Conservation (phyloP, 2,888 invertebrate genomes). For the Megastigmus dorsalis region DNA sequence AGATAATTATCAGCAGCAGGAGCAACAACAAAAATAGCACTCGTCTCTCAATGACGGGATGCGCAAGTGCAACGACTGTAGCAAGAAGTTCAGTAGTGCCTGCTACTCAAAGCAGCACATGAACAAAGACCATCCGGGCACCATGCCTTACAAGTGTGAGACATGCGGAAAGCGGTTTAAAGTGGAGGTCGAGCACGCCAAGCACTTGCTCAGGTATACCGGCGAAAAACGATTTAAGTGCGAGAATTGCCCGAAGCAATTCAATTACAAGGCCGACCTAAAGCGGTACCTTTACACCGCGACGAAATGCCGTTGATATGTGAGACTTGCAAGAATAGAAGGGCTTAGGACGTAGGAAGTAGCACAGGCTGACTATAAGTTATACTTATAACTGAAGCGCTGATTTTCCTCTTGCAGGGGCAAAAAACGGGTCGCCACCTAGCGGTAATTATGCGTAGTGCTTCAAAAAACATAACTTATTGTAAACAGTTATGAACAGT, state of each 20-base stretch:
- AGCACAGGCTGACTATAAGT: too few relatives aligned
- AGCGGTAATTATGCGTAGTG: too few relatives aligned
- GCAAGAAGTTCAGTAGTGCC: slow-evolving; percentile 88
- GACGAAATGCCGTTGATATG: slow-evolving; percentile 90
- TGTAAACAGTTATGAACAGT: too few relatives aligned
- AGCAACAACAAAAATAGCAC: slow-evolving; percentile 63
- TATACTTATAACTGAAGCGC: too few relatives aligned
- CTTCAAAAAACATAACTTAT: too few relatives aligned
- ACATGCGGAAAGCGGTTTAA: slow-evolving; percentile 91
- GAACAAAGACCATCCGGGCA: slow-evolving; percentile 91
- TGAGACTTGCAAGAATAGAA: slow-evolving; percentile 87
- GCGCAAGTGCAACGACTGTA: slow-evolving; percentile 87
- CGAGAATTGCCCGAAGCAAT: slow-evolving; percentile 88
- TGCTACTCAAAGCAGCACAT: slow-evolving; percentile 94
- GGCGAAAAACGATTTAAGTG: slow-evolving; percentile 92
- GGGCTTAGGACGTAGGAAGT: too few relatives aligned
- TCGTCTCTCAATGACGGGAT: slow-evolving; percentile 65
- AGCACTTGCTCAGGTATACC: slow-evolving; percentile 86
- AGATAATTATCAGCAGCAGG: slow-evolving; percentile 53
- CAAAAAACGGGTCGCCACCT: too few relatives aligned
- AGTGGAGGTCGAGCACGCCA: slow-evolving; percentile 81
- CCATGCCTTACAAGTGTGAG: slow-evolving; percentile 90
- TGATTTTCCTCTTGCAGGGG: too few relatives aligned
- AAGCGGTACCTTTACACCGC: slow-evolving; percentile 89
- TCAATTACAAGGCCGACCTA: slow-evolving; percentile 93